A percentile compares a stretch with the other conserved stretches of the same genome.
Evolutionary conservation across 2,888 invertebrate species (phyloP).

Genomic region (Dorcus parallelipipedus): DNA sequence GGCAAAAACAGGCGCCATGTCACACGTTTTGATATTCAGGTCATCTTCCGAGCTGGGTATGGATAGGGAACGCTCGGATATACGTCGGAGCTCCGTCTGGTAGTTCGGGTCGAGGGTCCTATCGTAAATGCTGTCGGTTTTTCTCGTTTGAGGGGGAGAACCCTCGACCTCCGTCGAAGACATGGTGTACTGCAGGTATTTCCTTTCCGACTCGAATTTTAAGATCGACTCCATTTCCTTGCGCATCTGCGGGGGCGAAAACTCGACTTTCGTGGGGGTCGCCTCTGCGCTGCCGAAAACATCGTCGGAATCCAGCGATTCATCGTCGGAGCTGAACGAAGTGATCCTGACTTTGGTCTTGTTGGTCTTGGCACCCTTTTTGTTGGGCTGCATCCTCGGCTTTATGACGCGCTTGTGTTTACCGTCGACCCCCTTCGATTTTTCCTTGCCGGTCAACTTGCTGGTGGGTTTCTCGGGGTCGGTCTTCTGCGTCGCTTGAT

Average conservation of each 20-base stretch:
- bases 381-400: slow-evolving; percentile 59
- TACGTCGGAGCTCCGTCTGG: slow-evolving; percentile 64
- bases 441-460: slow-evolving; percentile 36
- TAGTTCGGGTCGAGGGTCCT: slow-evolving; percentile 61
- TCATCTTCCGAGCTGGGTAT: slow-evolving; percentile 76
- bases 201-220: slow-evolving; percentile 69
- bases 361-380: slow-evolving; percentile 59
- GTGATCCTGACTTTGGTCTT: slow-evolving; percentile 70
- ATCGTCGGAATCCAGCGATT: slow-evolving; percentile 73
- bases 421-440: slow-evolving; percentile 41
- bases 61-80: slow-evolving; percentile 71
- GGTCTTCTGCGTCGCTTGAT: slow-evolving; percentile 27
- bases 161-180: slow-evolving; percentile 76
- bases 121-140: slow-evolving; percentile 60
- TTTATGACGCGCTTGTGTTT: slow-evolving; percentile 63
- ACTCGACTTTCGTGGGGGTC: slow-evolving; percentile 67
- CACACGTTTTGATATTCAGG: slow-evolving; percentile 57
- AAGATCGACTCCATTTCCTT: slow-evolving; percentile 73
- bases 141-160: slow-evolving; percentile 69
- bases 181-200: slow-evolving; percentile 58
- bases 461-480: slow-evolving; percentile 41
- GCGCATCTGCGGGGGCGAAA: slow-evolving; percentile 72
- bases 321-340: slow-evolving; percentile 73
- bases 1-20: slow-evolving; percentile 48
- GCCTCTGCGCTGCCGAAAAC: slow-evolving; percentile 75